Percentiles rank a stretch among this genome's conserved stretches.
phyloP scores from a whole-genome alignment of 2,797 vertebrate genomes.

The Leuciscus waleckii region DNA sequence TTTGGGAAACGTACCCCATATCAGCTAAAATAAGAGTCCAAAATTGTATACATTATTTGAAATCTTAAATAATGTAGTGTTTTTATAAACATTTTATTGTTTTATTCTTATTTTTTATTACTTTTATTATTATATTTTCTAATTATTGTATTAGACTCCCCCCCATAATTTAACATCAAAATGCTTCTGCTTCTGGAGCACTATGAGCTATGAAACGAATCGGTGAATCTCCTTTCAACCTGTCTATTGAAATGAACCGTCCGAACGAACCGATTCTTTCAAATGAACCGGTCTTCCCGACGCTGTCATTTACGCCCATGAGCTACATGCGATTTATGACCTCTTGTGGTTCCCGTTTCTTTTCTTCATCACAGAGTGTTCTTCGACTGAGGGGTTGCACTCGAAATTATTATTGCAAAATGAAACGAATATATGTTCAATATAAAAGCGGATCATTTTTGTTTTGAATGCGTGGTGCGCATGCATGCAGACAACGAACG shows the following conservation, averaged over 20 bases:
- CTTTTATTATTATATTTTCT: background rate
- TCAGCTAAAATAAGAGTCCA: too few species aligned
- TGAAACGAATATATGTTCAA: conserved; percentile 3
- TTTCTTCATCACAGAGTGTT: background rate
- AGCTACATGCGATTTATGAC: conserved; percentile 12
- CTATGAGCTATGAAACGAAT: background rate
- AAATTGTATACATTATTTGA: background rate
- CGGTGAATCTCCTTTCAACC: background rate
- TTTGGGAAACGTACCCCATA: too few species aligned
- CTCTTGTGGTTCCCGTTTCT: conserved; percentile 26
- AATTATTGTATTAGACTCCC: background rate
- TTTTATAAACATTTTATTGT: background rate
- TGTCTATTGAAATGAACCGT: background rate
- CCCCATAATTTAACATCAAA: background rate
- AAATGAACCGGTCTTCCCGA: conserved; percentile 16
- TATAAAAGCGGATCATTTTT: background rate
- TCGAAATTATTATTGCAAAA: background rate
- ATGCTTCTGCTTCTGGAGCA: background rate
- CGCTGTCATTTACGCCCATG: conserved; percentile 32
- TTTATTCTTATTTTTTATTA: background rate
- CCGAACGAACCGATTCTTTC: conserved; percentile 27
- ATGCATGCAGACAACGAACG: conserved; percentile 16
- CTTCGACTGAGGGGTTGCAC: background rate
- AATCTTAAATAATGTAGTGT: background rate
- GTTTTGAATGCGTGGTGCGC: conserved; percentile 19